phyloP scores from a whole-genome alignment of 2,888 invertebrate genomes.

The Biston betularia region DNA sequence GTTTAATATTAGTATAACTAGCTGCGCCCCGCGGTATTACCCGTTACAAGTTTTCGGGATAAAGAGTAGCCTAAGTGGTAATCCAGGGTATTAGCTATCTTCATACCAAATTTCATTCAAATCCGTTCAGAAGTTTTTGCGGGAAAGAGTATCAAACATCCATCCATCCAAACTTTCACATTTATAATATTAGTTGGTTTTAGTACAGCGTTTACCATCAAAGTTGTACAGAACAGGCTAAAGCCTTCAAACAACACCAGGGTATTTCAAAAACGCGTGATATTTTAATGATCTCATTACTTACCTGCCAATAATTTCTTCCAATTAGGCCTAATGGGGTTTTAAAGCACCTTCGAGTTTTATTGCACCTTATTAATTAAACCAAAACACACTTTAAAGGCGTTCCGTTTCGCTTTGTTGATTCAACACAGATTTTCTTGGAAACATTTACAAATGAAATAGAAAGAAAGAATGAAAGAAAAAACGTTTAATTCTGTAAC shows the following conservation, averaged over 20 bases:
- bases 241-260: background rate
- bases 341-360: constrained; percentile 19
- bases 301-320: constrained; percentile 22
- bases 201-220: background rate
- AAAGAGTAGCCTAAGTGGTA: too few species aligned
- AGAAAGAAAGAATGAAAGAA: too few species aligned
- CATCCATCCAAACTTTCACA: too few species aligned
- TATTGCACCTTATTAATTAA: constrained; percentile 31
- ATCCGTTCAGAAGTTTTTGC: too few species aligned
- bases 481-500: too few species aligned
- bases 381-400: constrained; percentile 12
- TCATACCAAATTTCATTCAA: too few species aligned
- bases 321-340: constrained; percentile 25
- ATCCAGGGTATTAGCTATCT: too few species aligned
- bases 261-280: constrained; percentile 15
- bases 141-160: too few species aligned
- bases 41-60: too few species aligned
- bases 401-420: constrained; percentile 5
- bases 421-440: constrained; percentile 9
- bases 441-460: background rate
- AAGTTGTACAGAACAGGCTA: background rate
- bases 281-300: constrained; percentile 34
- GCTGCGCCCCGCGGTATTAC: too few species aligned
- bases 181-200: too few species aligned
- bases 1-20: too few species aligned